Base-by-base conservation (phyloP, 2,888 invertebrate genomes). In the Stenodema calcarata region DNA sequence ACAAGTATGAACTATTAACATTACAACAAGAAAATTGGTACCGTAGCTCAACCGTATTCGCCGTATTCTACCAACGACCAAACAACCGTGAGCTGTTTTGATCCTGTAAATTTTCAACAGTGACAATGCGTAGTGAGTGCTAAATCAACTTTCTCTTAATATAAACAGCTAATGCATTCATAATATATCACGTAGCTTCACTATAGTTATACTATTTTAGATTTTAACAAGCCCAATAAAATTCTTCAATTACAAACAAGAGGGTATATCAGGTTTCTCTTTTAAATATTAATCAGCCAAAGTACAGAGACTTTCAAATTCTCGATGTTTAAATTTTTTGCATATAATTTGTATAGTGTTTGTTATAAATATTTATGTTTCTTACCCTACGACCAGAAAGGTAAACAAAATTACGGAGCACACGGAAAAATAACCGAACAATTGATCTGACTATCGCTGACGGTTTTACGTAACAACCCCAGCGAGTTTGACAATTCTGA, bases 221-320 rank as follows among this genome's bases (percentile, higher is more conserved):
- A 69, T 62, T 62, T 86, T 79, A 86, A 86, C 86, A 86, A 78
- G 86, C 79, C 86, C 44, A 79, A 79, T 86, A 79, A 62, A 86
- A 86, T 78, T 86, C 79, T 42, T 69, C 41, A 79, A 69, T 84
- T 76, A 50, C 75, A 47, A 75, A 85, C 75, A 85, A 76, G 85
- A n/a, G 27, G 23, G 23, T 82, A 27, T 54, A 62, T 62, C 62
- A 23, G 62, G 23, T 62, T 62, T 62, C 62, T 62, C 18, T 9
- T 62, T 62, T 62, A 62, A 50, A 62, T 62, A 62, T 62, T 62
- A 62, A 62, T 62, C 62, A 62, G 62, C 62, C 62, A 62, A 50
- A 62, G 62, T 62, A 23, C 62, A 12, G 62, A 62, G 62, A 62
- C 54, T 54, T 54, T 54, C 18, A 54, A 62, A 62, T 62, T 62